Evolutionary conservation across 2,797 vertebrate species (phyloP).

Genomic region (Myotis daubentonii): DNA sequence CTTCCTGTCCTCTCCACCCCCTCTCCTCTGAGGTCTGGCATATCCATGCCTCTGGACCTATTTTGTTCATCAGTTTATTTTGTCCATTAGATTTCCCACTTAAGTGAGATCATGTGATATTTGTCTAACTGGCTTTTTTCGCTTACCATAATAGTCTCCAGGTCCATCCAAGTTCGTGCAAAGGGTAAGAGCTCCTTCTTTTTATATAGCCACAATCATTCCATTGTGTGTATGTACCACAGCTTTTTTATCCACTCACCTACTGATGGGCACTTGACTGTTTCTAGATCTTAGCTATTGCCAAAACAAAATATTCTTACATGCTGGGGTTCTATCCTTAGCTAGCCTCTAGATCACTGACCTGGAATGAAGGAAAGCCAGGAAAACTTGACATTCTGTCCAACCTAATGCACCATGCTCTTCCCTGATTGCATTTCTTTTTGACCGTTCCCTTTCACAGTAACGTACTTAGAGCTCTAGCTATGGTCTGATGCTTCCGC

Average conservation of each 20-base stretch:
- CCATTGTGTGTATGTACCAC: too few species aligned
- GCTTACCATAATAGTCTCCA: too few species aligned
- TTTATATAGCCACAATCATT: too few species aligned
- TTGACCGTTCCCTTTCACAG: neutral
- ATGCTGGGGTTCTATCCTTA: neutral
- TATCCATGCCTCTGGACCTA: neutral
- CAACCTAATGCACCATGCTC: neutral
- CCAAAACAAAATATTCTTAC: neutral
- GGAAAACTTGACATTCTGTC: slow-evolving; percentile 11
- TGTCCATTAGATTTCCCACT: too few species aligned
- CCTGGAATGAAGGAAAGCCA: neutral
- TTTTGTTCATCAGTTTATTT: neutral
- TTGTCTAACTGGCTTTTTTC: too few species aligned
- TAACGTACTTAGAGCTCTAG: neutral
- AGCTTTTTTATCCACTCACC: too few species aligned
- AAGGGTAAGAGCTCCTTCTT: too few species aligned
- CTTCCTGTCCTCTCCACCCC: neutral
- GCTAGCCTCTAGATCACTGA: neutral
- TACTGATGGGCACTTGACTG: too few species aligned
- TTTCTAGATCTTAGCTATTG: too few species aligned
- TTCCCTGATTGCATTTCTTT: neutral
- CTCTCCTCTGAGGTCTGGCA: neutral
- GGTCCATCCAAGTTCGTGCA: too few species aligned
- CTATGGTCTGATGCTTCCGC: neutral
- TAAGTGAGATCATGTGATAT: too few species aligned